phyloP scores from a whole-genome alignment of 2,113 vertebrate genomes.

The Enhydra lutris region DNA sequence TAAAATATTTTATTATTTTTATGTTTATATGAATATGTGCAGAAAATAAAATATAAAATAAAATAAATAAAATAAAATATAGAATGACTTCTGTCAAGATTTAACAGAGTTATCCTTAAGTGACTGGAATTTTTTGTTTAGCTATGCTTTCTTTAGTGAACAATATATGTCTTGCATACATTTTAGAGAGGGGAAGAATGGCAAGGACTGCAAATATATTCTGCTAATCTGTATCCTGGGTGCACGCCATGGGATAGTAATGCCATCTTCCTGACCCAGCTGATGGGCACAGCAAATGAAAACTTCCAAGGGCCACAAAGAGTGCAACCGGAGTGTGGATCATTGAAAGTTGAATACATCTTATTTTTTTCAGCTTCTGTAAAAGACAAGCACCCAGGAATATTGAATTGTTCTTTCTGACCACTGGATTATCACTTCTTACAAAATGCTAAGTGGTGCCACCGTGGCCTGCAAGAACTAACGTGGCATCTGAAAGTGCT shows the following conservation, averaged over 20 bases:
- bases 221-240: background rate
- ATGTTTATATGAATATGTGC: background rate
- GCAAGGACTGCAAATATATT: background rate
- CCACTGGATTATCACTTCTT: background rate
- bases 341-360: background rate
- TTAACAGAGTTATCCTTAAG: background rate
- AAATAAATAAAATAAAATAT: background rate
- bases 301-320: background rate
- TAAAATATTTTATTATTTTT: background rate
- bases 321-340: background rate
- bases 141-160: background rate
- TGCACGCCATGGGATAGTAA: fast-evolving
- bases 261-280: background rate
- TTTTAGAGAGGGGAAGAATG: background rate
- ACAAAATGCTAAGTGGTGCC: background rate
- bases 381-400: background rate
- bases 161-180: background rate
- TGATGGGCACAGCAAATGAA: background rate
- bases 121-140: background rate
- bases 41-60: background rate
- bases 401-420: background rate
- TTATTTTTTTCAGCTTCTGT: background rate
- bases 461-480: background rate
- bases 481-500: fast-evolving
- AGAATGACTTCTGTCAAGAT: background rate